Conservation (phyloP, 35 echinoderm and acorn worm genomes). For the Acanthaster planci region DNA sequence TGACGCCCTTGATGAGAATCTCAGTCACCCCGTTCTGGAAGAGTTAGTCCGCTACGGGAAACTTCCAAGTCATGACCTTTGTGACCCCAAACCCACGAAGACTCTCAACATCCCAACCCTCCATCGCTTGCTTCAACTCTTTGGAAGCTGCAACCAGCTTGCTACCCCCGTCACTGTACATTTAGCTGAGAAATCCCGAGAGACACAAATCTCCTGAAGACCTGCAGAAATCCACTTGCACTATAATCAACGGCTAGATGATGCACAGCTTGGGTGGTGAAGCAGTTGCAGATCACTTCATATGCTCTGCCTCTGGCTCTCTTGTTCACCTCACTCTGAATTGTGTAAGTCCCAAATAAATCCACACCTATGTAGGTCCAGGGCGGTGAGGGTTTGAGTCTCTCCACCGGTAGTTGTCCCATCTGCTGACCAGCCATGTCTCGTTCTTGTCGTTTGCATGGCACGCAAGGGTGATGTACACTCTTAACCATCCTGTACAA, state of each 20-base stretch:
- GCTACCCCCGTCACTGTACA: slow-evolving; percentile 50
- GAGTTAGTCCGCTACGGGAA: slow-evolving; percentile 35
- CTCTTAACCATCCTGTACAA: slow-evolving; percentile 8
- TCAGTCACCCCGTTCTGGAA: slow-evolving; percentile 67
- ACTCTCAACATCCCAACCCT: background rate
- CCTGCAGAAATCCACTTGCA: slow-evolving; percentile 18
- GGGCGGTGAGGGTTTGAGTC: slow-evolving; percentile 56
- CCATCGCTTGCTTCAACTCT: background rate
- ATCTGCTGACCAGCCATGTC: slow-evolving; percentile 42
- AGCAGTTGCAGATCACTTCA: slow-evolving; percentile 45
- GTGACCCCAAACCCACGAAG: slow-evolving; percentile 14
- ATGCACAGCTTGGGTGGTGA: slow-evolving; percentile 34
- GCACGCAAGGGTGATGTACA: slow-evolving; percentile 33
- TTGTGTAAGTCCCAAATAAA: slow-evolving; percentile 53
- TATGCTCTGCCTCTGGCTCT: slow-evolving; percentile 56
- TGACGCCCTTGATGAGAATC: slow-evolving; percentile 43
- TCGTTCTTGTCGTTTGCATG: slow-evolving; percentile 27
- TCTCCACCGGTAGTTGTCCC: slow-evolving; percentile 29
- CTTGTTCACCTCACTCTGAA: slow-evolving; percentile 44
- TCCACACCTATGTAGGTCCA: slow-evolving; percentile 59
- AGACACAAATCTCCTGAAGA: slow-evolving; percentile 42
- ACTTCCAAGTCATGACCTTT: slow-evolving; percentile 44
- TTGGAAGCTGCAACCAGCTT: slow-evolving; percentile 44
- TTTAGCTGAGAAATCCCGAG: slow-evolving; percentile 47
- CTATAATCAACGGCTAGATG: slow-evolving; percentile 31